Conservation (phyloP, 2,113 vertebrate genomes). For the Triplophysa rosa region DNA sequence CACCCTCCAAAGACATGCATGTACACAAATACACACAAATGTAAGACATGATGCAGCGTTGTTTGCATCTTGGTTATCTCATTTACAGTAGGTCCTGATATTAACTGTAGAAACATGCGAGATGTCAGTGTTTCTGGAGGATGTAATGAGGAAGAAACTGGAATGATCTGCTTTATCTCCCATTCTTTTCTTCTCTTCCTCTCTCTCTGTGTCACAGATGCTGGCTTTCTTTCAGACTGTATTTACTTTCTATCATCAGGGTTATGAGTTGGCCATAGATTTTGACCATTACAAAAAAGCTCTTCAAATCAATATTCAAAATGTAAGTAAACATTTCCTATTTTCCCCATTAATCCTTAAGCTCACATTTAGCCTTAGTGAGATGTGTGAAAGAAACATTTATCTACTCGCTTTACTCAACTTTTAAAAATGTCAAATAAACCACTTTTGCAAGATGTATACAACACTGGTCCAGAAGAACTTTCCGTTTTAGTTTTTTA, state of each 20-base stretch:
- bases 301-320: constrained; percentile 98
- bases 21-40: no score
- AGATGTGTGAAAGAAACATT: no score
- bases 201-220: constrained; percentile 79
- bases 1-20: no score
- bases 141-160: neutral
- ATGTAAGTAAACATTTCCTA: constrained; percentile 78
- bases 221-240: constrained; percentile 97
- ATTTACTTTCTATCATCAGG: constrained; percentile 98
- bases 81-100: neutral
- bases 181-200: neutral
- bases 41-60: no score
- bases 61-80: neutral
- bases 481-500: no score
- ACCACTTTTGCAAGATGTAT: no score
- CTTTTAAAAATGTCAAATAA: no score
- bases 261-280: constrained; percentile 95
- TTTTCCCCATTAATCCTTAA: no score
- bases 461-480: no score
- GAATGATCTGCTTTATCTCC: neutral
- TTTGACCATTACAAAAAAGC: constrained; percentile 95
- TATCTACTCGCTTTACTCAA: no score
- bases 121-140: neutral
- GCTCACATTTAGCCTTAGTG: no score
- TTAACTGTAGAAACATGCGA: neutral